These are phyloP conservation scores for Chrysopa pallens DNA, from an alignment of 1,140 invertebrate genomes.

Conservation along the genomic window DNA sequence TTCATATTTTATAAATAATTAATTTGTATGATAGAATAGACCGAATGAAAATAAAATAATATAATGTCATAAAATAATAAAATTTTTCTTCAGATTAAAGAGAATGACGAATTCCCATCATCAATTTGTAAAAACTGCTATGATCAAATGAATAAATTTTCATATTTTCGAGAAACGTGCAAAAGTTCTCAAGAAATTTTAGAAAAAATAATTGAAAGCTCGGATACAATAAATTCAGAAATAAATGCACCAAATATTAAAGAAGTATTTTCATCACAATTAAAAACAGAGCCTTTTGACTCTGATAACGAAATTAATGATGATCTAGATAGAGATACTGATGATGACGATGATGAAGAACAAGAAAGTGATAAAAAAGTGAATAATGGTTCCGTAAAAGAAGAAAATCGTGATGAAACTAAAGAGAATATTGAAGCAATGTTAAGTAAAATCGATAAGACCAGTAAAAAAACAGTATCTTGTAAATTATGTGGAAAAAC, in stretches of 20 bases:
- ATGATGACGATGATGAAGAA: too few relatives aligned
- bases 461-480: background rate
- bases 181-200: background rate
- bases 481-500: background rate
- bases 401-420: background rate
- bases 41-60: too few relatives aligned
- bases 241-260: background rate
- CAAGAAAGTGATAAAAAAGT: too few relatives aligned
- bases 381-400: background rate
- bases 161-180: conserved; percentile 4
- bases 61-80: too few relatives aligned
- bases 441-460: background rate
- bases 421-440: background rate
- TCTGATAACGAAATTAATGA: too few relatives aligned
- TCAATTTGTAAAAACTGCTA: conserved; percentile 3
- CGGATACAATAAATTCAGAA: background rate
- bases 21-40: too few relatives aligned
- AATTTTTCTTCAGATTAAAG: background rate
- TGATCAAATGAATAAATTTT: conserved; percentile 1
- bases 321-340: too few relatives aligned
- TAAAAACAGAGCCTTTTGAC: too few relatives aligned
- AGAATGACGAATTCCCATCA: conserved; percentile 4
- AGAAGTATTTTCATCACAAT: too few relatives aligned
- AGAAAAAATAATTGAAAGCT: background rate
- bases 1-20: too few relatives aligned